Percentiles rank a stretch among this genome's conserved stretches.
These are phyloP conservation scores for Talpa occidentalis DNA, from an alignment of 2,113 vertebrate species.

Conservation along the genomic window DNA sequence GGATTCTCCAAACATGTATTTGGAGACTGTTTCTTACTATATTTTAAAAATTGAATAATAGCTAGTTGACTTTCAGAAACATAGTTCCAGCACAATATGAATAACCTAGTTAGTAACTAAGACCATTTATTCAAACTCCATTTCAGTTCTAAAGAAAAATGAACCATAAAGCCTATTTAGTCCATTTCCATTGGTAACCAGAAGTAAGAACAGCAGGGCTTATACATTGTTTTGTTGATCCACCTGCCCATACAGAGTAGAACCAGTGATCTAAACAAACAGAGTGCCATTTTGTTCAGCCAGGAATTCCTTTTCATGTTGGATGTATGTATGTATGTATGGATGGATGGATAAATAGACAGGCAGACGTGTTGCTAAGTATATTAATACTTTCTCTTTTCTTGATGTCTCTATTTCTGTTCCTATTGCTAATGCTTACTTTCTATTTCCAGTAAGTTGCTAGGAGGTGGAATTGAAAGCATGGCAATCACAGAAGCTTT, in stretches of 20 bases:
- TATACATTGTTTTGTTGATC: conserved; percentile 9
- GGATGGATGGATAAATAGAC: background rate
- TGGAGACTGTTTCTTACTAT: conserved; percentile 16
- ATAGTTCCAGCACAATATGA: conserved; percentile 31
- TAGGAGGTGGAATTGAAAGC: conserved; percentile 98
- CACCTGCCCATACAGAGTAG: background rate
- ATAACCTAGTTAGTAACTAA: conserved; percentile 40
- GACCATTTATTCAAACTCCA: conserved; percentile 4
- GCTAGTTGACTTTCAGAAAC: conserved; percentile 63
- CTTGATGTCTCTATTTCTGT: conserved; percentile 65
- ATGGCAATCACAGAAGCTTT: conserved; percentile 99
- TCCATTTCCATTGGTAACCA: background rate
- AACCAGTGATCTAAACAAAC: background rate
- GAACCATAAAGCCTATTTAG: background rate
- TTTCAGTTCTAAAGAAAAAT: conserved; percentile 45
- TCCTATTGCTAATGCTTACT: conserved; percentile 52
- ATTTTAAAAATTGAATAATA: conserved; percentile 35
- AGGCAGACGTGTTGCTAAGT: too few relatives aligned
- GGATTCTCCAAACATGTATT: conserved; percentile 14
- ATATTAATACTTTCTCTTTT: background rate
- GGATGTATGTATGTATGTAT: background rate
- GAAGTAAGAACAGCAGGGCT: background rate
- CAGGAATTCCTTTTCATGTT: conserved; percentile 48
- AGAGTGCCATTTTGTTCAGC: conserved; percentile 11
- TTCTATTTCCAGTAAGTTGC: conserved; percentile 92